Evolutionary conservation across 2,888 invertebrate species (phyloP).

Genomic region (Eupithecia vulgata): DNA sequence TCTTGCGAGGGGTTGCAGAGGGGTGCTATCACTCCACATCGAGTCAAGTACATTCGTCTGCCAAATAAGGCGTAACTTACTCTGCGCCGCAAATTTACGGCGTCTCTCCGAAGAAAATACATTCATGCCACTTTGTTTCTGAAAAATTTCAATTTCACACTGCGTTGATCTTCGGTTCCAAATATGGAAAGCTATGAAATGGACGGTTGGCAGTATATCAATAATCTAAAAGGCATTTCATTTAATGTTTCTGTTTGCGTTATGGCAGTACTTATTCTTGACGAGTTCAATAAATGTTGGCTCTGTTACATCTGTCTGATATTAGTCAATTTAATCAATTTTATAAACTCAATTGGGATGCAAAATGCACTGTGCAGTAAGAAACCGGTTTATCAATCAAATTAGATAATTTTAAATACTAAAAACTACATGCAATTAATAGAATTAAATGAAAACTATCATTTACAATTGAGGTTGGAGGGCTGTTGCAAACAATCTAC

Average conservation of each 20-base stretch:
- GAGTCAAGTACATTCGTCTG: slow-evolving; percentile 71
- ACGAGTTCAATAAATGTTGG: not conserved
- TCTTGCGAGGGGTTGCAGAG: slow-evolving; percentile 72
- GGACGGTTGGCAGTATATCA: not conserved
- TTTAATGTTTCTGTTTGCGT: not conserved
- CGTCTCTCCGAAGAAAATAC: slow-evolving; percentile 64
- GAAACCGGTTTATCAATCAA: slow-evolving; percentile 46
- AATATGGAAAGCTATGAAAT: slow-evolving; percentile 47
- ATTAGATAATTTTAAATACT: slow-evolving; percentile 48
- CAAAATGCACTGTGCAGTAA: slow-evolving; percentile 52
- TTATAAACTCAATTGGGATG: not conserved
- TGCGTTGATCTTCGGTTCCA: slow-evolving; percentile 55
- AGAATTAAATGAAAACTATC: too few relatives aligned
- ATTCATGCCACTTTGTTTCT: slow-evolving; percentile 59
- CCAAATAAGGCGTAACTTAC: slow-evolving; percentile 79
- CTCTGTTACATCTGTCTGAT: not conserved
- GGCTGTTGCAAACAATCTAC: too few relatives aligned
- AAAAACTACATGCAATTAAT: too few relatives aligned
- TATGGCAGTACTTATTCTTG: not conserved
- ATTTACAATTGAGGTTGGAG: too few relatives aligned
- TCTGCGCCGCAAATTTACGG: slow-evolving; percentile 64
- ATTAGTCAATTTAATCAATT: not conserved
- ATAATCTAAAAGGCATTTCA: not conserved
- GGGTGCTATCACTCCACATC: slow-evolving; percentile 72
- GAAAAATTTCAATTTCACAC: slow-evolving; percentile 74